Evolutionary conservation across 2,797 vertebrate species (phyloP).

Genomic region (Emydoidea blandingii): DNA sequence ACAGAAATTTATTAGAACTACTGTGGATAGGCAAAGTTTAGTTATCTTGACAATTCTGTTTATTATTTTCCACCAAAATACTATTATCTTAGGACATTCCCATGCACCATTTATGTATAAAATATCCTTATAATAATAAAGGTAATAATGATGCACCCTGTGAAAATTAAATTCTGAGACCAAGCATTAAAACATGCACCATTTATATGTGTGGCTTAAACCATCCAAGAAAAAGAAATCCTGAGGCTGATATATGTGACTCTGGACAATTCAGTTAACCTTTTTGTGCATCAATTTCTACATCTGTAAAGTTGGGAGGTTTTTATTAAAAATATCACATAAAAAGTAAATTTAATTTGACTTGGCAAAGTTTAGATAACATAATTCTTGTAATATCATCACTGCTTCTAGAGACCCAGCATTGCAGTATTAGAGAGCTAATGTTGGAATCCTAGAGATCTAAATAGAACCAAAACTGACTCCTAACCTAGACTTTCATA

Average conservation of each 20-base stretch:
- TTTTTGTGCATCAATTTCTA: slow-evolving; percentile 61
- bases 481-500: neutral
- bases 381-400: slow-evolving; percentile 69
- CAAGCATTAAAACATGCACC: neutral
- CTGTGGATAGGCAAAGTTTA: neutral
- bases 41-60: neutral
- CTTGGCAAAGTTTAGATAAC: slow-evolving; percentile 65
- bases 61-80: slow-evolving; percentile 32
- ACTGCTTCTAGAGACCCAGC: slow-evolving; percentile 27
- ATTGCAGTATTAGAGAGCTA: slow-evolving; percentile 61
- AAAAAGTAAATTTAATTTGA: slow-evolving; percentile 40
- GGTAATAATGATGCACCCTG: neutral
- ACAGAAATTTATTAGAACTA: neutral
- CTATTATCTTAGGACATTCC: neutral
- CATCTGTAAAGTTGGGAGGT: slow-evolving; percentile 66
- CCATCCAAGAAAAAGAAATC: slow-evolving; percentile 54
- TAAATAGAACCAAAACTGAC: slow-evolving; percentile 27
- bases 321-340: slow-evolving; percentile 55
- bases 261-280: slow-evolving; percentile 34
- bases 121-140: neutral
- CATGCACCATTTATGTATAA: neutral
- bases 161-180: neutral
- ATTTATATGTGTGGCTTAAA: slow-evolving; percentile 45
- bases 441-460: slow-evolving; percentile 69
- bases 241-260: slow-evolving; percentile 14